Evolutionary conservation across 2,113 vertebrate genomes (phyloP).

Genomic region (Pseudorhombus dupliciocellatus): DNA sequence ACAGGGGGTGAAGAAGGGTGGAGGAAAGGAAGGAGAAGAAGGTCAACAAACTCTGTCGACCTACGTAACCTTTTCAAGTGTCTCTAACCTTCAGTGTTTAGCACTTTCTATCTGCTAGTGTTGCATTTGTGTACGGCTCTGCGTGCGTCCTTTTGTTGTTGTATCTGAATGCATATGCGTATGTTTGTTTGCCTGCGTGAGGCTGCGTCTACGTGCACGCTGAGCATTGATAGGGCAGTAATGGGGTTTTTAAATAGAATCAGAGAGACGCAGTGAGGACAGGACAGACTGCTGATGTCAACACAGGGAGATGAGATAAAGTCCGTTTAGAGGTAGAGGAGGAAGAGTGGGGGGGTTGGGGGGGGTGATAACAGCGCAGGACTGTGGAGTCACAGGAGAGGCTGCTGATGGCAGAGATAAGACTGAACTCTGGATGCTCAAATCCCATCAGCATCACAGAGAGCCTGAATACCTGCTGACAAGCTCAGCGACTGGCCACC

Average conservation of each 20-base stretch:
- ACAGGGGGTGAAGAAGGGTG: constrained; percentile 10
- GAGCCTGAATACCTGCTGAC: constrained; percentile 46
- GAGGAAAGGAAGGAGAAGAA: background rate
- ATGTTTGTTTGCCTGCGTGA: background rate
- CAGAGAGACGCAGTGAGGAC: constrained; percentile 53
- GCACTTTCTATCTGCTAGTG: background rate
- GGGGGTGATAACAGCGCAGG: constrained; percentile 32
- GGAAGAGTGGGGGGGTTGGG: background rate
- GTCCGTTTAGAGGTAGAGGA: constrained; percentile 38
- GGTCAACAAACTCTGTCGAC: background rate
- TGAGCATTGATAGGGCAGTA: constrained; percentile 48
- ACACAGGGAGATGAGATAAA: constrained; percentile 71
- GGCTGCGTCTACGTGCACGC: constrained; percentile 27
- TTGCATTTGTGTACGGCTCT: background rate
- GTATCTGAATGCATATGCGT: background rate
- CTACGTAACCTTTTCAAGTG: background rate
- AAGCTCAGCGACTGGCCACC: constrained; percentile 45
- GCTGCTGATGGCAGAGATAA: constrained; percentile 72
- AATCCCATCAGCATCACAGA: constrained; percentile 66
- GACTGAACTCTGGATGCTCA: constrained; percentile 52
- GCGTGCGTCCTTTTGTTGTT: background rate
- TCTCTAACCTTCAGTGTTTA: background rate
- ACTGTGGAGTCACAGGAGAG: constrained; percentile 54
- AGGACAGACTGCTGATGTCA: constrained; percentile 72
- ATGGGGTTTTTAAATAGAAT: constrained; percentile 61